Evolutionary conservation across 1,140 invertebrate genomes (phyloP).

Genomic region (Galleria mellonella): DNA sequence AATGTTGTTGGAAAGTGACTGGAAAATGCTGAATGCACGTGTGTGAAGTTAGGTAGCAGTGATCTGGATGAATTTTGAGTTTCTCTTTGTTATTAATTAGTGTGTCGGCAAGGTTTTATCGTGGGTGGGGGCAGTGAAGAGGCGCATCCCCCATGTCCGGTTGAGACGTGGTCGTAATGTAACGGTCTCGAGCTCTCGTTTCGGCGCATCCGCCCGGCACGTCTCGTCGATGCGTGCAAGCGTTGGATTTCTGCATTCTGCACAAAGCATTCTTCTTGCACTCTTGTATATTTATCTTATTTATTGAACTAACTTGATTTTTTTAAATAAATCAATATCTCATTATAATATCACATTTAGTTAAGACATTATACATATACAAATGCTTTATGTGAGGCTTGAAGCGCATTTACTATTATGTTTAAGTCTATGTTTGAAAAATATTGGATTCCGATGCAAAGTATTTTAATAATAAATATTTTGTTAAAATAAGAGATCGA

Average conservation of each 20-base stretch:
- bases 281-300: constrained; percentile 11
- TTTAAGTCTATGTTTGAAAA: constrained; percentile 26
- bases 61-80: constrained; percentile 13
- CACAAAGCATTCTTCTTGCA: background rate
- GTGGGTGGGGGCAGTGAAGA: constrained; percentile 19
- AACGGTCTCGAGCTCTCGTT: constrained; percentile 58
- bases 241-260: constrained; percentile 9
- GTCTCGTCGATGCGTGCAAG: constrained; percentile 8
- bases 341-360: constrained; percentile 9
- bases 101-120: constrained; percentile 28
- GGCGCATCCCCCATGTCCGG: constrained; percentile 19
- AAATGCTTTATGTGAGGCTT: constrained; percentile 45
- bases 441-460: constrained; percentile 13
- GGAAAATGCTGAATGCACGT: constrained; percentile 18
- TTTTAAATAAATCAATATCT: constrained; percentile 10
- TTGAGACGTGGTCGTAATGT: constrained; percentile 20
- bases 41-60: background rate
- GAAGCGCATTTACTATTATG: constrained; percentile 61
- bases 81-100: constrained; percentile 17
- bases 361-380: background rate
- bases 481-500: no score
- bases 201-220: constrained; percentile 30
- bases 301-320: background rate
- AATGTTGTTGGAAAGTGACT: constrained; percentile 23
- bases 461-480: constrained; percentile 26